Evolutionary conservation across 2,797 vertebrate species (phyloP).

Genomic region (Hippopotamyrus pictus): DNA sequence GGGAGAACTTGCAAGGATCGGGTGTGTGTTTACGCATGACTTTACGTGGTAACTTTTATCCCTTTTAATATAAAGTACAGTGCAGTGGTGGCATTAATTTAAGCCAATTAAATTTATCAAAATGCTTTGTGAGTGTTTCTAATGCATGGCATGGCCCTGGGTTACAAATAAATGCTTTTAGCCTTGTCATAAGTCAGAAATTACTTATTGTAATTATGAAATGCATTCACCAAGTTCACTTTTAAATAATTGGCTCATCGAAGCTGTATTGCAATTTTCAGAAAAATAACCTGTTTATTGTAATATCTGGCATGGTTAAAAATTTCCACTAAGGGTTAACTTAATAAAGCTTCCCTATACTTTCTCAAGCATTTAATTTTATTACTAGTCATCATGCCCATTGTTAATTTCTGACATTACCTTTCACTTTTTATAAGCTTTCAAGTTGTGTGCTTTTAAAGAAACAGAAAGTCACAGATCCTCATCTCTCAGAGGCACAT

Average conservation of each 20-base stretch:
- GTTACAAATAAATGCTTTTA: constrained; percentile 52
- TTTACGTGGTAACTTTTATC: constrained; percentile 25
- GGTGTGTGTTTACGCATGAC: constrained; percentile 8
- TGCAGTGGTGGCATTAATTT: constrained; percentile 33
- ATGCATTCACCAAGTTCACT: constrained; percentile 54
- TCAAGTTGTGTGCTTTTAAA: neutral
- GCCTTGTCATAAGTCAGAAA: constrained; percentile 44
- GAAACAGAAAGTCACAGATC: neutral
- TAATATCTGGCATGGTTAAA: neutral
- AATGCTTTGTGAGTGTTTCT: constrained; percentile 41
- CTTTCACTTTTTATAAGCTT: neutral
- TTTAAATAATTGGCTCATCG: constrained; percentile 57
- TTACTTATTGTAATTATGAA: constrained; percentile 58
- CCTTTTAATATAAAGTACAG: constrained; percentile 39
- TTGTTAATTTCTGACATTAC: neutral
- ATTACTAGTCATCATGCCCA: neutral
- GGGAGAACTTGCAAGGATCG: constrained; percentile 21
- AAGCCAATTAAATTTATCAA: constrained; percentile 51
- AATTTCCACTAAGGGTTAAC: constrained; percentile 4
- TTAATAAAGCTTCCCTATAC: neutral
- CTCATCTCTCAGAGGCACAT: neutral
- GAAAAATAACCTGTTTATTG: constrained; percentile 38
- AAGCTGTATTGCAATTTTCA: constrained; percentile 45
- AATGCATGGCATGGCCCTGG: constrained; percentile 39
- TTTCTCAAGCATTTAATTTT: neutral